phyloP scores from a whole-genome alignment of 2,797 vertebrate species.

The Lutjanus campechanus region DNA sequence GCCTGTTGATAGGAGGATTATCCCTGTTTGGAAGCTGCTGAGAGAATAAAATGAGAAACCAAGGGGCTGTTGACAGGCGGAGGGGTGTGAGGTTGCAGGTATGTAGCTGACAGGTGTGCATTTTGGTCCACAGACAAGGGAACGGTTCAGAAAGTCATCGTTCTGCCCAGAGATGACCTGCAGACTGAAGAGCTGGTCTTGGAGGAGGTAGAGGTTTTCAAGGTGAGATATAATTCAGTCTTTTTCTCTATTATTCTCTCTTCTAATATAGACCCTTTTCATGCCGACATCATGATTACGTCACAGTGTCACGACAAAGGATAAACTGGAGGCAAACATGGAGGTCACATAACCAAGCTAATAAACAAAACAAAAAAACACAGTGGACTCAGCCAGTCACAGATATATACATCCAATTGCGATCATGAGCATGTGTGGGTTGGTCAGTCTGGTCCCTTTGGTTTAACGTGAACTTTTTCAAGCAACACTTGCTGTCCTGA shows the following conservation, averaged over 20 bases:
- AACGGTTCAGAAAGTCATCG: conserved; percentile 98
- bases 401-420: no score
- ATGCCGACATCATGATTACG: no score
- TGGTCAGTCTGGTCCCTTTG: no score
- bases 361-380: no score
- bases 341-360: no score
- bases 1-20: conserved; percentile 67
- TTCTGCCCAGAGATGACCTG: conserved; percentile 95
- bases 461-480: no score
- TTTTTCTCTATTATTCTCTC: neutral
- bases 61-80: conserved; percentile 48
- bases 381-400: no score
- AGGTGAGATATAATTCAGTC: conserved; percentile 82
- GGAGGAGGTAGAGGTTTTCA: conserved; percentile 98
- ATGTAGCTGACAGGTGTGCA: conserved; percentile 62
- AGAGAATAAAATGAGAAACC: conserved; percentile 56
- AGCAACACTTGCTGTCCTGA: no score
- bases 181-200: conserved; percentile 96
- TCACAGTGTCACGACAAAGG: no score
- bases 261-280: no score
- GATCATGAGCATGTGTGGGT: no score
- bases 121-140: conserved; percentile 89
- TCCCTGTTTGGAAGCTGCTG: conserved; percentile 45
- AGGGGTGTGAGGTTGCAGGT: conserved; percentile 40
- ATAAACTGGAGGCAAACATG: no score